phyloP scores from a whole-genome alignment of 2,113 vertebrate genomes.

The Podilymbus podiceps region DNA sequence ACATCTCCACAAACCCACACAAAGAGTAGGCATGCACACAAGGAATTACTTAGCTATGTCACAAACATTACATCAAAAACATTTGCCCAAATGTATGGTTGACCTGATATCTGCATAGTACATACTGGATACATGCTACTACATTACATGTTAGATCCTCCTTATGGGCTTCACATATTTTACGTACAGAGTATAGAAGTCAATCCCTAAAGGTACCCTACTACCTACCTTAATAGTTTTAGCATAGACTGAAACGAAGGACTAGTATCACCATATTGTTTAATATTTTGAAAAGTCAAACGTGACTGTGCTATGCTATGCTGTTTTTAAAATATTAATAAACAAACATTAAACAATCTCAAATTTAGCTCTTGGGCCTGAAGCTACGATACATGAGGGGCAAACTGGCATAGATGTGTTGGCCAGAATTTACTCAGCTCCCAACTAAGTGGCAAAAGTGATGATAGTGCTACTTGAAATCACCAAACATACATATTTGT shows the following conservation, averaged over 20 bases:
- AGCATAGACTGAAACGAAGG: background rate
- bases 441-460: slow-evolving; percentile 12
- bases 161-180: background rate
- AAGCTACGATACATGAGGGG: background rate
- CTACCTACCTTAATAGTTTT: background rate
- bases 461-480: background rate
- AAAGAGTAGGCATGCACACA: too few relatives aligned
- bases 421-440: slow-evolving; percentile 9
- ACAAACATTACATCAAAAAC: background rate
- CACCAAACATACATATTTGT: background rate
- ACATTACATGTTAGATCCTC: fast-evolving
- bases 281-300: background rate
- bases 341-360: slow-evolving; percentile 41
- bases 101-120: background rate
- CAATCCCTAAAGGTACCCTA: background rate
- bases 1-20: background rate
- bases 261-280: background rate
- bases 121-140: background rate
- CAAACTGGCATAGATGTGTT: slow-evolving; percentile 32
- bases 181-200: background rate
- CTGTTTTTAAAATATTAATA: slow-evolving; percentile 47
- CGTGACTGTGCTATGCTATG: background rate
- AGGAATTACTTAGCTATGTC: background rate
- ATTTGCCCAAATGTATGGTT: background rate
- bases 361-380: slow-evolving; percentile 35